Percentiles rank a stretch among this genome's conserved stretches.
phyloP scores from a whole-genome alignment of 2,888 invertebrate species.

The Cantharis nigra region DNA sequence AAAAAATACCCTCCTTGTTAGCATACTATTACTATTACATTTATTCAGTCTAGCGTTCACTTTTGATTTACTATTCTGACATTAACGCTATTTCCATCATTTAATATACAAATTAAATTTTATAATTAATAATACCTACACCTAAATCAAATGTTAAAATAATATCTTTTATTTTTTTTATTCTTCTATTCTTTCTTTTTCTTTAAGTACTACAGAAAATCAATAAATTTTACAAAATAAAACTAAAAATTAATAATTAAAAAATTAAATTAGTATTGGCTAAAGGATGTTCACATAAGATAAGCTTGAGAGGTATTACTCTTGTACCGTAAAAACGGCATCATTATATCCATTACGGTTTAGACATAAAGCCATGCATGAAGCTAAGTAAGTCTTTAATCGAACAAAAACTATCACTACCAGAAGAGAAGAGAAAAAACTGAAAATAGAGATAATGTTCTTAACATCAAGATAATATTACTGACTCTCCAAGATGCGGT shows the following conservation, averaged over 20 bases:
- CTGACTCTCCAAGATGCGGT: too few relatives aligned
- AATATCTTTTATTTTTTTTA: not conserved
- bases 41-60: constrained; percentile 6
- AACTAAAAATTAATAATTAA: too few relatives aligned
- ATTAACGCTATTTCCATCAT: not conserved
- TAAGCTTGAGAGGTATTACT: not conserved
- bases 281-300: not conserved
- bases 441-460: too few relatives aligned
- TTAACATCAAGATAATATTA: too few relatives aligned
- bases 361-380: not conserved
- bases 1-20: constrained; percentile 29
- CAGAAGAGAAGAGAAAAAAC: too few relatives aligned
- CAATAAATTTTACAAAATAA: too few relatives aligned
- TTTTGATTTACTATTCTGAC: constrained; percentile 3
- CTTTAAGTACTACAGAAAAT: not conserved
- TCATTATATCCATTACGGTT: too few relatives aligned
- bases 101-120: not conserved
- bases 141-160: not conserved
- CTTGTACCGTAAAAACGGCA: not conserved
- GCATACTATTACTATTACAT: constrained; percentile 18
- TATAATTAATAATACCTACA: not conserved
- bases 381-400: not conserved
- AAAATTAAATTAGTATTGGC: not conserved
- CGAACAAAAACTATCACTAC: not conserved
- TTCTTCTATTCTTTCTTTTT: not conserved